Base-by-base conservation (phyloP, 2,797 vertebrate genomes). In the Pachyuromys duprasi region DNA sequence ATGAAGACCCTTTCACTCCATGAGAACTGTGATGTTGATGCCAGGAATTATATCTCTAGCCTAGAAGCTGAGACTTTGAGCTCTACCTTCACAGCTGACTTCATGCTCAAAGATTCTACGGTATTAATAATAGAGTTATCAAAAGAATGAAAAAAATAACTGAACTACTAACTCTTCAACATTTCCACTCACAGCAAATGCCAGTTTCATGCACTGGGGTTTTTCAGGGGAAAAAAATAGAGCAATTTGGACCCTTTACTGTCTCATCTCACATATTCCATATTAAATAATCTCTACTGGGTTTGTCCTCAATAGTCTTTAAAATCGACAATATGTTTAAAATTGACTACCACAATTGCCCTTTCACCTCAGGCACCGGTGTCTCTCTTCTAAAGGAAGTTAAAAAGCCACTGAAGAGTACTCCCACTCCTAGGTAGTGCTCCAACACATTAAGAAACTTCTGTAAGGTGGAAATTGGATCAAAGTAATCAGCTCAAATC, bases 311-410 rank as follows among this genome's bases (percentile, higher is more conserved):
- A 89, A 70, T 36, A 9, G 31, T 15, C 28, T 53, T 91, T 12
- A 86, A 81, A 53, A 62, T 31, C 49, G 62, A 69, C 36, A 78
- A 65, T 18, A 86, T 60, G 57, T 39, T 82, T n/a, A n/a, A n/a
- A n/a, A n/a, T n/a, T n/a, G n/a, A 53, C 55, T 20, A n/a, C 3
- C 0, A 28, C 8, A 6, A 31, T 8, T 1, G 8, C 2, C 2
- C 24, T 49, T 53, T 94, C 36, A 53, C 33, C 4, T 6, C 86
- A 72, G 42, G 5, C 5, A 81, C 31, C 7, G 63, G 69, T 49
- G 60, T 1, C 28, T 67, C 18, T 83, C 62, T 45, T 63, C 67
- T 80, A 55, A 55, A 80, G 7, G 12, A 65, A n/a, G n/a, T n/a
- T n/a, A 12, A 65, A 6, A 24, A 26, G 24, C 1, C 8, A 2